These are phyloP conservation scores for Eueremaeus valkanovi DNA, from an alignment of 2,888 invertebrate genomes.

Conservation along the genomic window DNA sequence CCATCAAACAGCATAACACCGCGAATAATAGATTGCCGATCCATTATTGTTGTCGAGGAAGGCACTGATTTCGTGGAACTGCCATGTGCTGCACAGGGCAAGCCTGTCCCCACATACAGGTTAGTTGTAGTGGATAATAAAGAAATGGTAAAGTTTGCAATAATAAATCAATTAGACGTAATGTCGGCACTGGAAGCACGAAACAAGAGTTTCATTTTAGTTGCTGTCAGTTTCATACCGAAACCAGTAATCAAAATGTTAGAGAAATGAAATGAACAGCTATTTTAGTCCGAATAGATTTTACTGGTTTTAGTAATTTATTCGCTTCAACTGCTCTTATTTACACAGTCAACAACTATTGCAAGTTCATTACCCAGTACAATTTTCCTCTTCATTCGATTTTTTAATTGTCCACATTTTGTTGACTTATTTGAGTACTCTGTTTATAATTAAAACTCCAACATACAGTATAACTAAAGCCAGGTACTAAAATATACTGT, in stretches of 20 bases:
- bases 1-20: conserved; percentile 28
- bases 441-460: too few relatives aligned
- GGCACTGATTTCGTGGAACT: conserved; percentile 51
- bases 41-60: neutral
- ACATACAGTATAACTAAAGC: too few relatives aligned
- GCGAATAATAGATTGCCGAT: conserved; percentile 8
- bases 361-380: too few relatives aligned
- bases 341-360: neutral
- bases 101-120: conserved; percentile 68
- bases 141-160: neutral
- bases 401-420: too few relatives aligned
- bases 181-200: neutral
- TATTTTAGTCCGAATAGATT: neutral
- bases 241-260: conserved; percentile 10
- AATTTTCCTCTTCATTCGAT: too few relatives aligned
- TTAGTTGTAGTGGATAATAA: conserved; percentile 53
- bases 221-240: conserved; percentile 1
- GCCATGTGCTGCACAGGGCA: conserved; percentile 69
- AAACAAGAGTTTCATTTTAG: conserved; percentile 16
- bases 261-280: neutral
- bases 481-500: too few relatives aligned
- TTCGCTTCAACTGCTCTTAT: neutral
- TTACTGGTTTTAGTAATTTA: conserved; percentile 1
- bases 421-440: too few relatives aligned
- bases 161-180: conserved; percentile 16